A percentile compares a stretch with the other conserved stretches of the same genome.
phyloP scores from a whole-genome alignment of 1,140 invertebrate genomes.

The Drosophila erecta region DNA sequence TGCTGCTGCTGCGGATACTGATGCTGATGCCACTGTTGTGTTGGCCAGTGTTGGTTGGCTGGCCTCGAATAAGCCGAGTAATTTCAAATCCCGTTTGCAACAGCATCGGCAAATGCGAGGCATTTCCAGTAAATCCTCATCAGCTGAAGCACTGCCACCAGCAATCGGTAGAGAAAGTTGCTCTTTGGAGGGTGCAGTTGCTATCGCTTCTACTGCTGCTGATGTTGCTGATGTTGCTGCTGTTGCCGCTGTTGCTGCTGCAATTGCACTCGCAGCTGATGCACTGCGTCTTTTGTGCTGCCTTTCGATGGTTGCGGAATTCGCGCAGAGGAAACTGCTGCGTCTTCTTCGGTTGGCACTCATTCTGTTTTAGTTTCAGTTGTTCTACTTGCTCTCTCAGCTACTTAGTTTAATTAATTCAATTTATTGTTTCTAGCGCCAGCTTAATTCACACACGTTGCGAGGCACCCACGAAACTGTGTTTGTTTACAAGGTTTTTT shows the following conservation, averaged over 20 bases:
- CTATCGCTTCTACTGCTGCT: neutral
- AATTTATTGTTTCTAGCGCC: conserved; percentile 9
- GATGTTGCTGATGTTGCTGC: conserved; percentile 17
- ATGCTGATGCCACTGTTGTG: conserved; percentile 10
- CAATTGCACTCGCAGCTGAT: too few species aligned
- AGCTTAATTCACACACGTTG: conserved; percentile 50
- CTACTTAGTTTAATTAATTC: too few species aligned
- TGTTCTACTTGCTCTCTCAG: neutral
- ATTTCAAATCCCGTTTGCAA: conserved; percentile 62
- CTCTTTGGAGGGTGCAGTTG: conserved; percentile 8
- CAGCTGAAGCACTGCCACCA: conserved; percentile 1
- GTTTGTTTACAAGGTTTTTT: conserved; percentile 11
- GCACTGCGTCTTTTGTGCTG: conserved; percentile 4
- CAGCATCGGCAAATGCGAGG: conserved; percentile 66
- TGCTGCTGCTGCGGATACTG: too few species aligned
- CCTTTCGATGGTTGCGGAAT: neutral
- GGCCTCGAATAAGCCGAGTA: conserved; percentile 58
- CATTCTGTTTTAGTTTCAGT: conserved; percentile 50
- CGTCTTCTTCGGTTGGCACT: conserved; percentile 59
- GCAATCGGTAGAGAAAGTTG: conserved; percentile 40
- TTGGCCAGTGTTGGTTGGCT: conserved; percentile 21
- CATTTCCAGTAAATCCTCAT: conserved; percentile 44
- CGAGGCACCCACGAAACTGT: conserved; percentile 36
- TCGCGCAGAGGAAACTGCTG: conserved; percentile 10
- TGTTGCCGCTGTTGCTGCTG: conserved; percentile 17